Percentiles rank a stretch among this genome's conserved stretches.
These are phyloP conservation scores for Megamerina dolium DNA, from an alignment of 2,888 invertebrate species.

Conservation along the genomic window DNA sequence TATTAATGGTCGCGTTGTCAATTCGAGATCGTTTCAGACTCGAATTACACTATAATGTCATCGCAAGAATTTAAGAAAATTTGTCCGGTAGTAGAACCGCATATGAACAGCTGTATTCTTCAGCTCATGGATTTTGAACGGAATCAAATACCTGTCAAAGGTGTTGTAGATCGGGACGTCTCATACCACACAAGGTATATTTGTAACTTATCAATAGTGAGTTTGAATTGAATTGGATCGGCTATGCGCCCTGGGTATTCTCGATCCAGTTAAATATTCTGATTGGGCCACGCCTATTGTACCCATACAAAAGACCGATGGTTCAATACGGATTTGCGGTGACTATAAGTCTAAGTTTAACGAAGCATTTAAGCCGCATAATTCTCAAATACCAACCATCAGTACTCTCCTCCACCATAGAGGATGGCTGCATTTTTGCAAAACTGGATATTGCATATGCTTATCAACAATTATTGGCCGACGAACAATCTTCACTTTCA, in stretches of 20 bases:
- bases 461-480: conserved; percentile 29
- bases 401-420: conserved; percentile 20
- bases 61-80: too few species aligned
- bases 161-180: neutral
- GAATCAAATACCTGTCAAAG: neutral
- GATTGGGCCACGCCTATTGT: conserved; percentile 17
- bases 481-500: conserved; percentile 30
- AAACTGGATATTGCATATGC: conserved; percentile 41
- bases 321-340: conserved; percentile 26
- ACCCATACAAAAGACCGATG: conserved; percentile 19
- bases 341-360: conserved; percentile 34
- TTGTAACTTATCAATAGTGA: too few species aligned
- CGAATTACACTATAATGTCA: too few species aligned
- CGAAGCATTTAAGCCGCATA: conserved; percentile 23
- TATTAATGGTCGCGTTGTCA: too few species aligned
- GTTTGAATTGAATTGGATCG: conserved; percentile 23
- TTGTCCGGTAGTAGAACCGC: too few species aligned
- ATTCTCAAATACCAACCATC: conserved; percentile 22
- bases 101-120: too few species aligned
- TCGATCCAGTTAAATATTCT: conserved; percentile 16
- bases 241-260: conserved; percentile 21
- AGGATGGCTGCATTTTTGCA: conserved; percentile 33
- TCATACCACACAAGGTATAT: conserved; percentile 2
- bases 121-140: too few species aligned
- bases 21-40: too few species aligned